Evolutionary conservation across 2,797 vertebrate genomes (phyloP).

Genomic region (Crocidura indochinensis): DNA sequence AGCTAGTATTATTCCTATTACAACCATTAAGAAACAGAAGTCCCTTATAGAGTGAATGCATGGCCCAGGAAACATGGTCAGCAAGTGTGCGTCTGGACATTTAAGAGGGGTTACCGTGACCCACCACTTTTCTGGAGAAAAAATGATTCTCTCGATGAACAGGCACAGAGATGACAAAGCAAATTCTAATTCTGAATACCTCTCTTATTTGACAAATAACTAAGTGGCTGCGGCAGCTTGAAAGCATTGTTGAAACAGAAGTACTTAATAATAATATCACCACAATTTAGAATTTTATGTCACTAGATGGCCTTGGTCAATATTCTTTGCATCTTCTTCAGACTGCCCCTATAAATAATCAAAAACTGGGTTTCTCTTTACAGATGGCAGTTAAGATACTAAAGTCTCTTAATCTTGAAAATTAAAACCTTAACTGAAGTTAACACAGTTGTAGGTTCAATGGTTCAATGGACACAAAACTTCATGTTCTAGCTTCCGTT

Average conservation of each 20-base stretch:
- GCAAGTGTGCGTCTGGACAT: background rate
- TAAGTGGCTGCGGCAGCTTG: constrained; percentile 2
- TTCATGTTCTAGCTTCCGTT: constrained; percentile 55
- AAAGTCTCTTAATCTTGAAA: constrained; percentile 40
- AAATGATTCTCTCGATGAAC: background rate
- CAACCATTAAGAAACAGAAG: background rate
- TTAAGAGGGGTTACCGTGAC: background rate
- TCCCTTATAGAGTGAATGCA: background rate
- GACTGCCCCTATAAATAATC: constrained; percentile 48
- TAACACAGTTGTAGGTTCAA: constrained; percentile 17
- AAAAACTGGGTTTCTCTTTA: background rate
- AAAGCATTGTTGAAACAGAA: constrained; percentile 70
- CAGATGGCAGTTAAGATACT: constrained; percentile 24
- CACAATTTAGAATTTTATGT: constrained; percentile 41
- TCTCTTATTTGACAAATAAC: background rate
- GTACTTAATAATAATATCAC: constrained; percentile 66
- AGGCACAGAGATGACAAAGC: background rate
- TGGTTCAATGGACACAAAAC: constrained; percentile 22
- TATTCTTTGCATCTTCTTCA: constrained; percentile 66
- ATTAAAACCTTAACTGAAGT: constrained; percentile 16
- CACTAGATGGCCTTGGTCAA: constrained; percentile 43
- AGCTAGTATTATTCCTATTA: background rate
- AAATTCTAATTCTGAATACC: background rate
- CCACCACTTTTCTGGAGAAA: constrained; percentile 2
- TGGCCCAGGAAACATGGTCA: background rate